phyloP scores from a whole-genome alignment of 2,113 vertebrate genomes.

The human (Homo sapiens) region GRCh38 chr2:26614501-26615000 shows the following conservation, averaged over 20 bases:
- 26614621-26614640: neutral
- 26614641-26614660: neutral
- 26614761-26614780: fast-evolving
- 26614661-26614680: neutral
- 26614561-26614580: fast-evolving
- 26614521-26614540: neutral
- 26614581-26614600: neutral
- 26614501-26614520: neutral
- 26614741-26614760: neutral
- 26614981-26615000: neutral
- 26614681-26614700: neutral
- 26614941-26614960: neutral
- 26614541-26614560: neutral
- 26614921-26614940: neutral
- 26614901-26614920: fast-evolving
- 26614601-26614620: fast-evolving
- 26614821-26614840: fast-evolving
- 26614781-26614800: neutral
- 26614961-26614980: neutral
- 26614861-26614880: fast-evolving
- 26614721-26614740: neutral
- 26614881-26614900: neutral
- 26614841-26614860: neutral
- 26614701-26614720: neutral
- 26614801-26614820: neutral